Evolutionary conservation across 2,113 vertebrate genomes (phyloP).

Genomic region (Oryzias javanicus): DNA sequence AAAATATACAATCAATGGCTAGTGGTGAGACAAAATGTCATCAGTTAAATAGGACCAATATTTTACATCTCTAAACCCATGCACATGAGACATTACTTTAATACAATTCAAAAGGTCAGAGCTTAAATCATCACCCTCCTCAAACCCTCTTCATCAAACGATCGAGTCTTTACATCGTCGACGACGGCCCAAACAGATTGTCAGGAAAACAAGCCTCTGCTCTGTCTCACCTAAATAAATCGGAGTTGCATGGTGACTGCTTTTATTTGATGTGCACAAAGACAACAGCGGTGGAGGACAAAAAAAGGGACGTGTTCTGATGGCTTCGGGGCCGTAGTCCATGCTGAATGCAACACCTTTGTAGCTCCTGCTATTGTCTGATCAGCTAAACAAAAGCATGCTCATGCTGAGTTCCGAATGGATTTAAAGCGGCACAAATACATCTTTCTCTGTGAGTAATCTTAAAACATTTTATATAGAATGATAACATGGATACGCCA

Average conservation of each 20-base stretch:
- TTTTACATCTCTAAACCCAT: slow-evolving; percentile 53
- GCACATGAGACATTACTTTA: slow-evolving; percentile 46
- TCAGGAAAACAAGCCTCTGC: background rate
- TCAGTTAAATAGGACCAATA: slow-evolving; percentile 61
- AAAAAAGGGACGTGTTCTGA: background rate
- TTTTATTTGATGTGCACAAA: slow-evolving; percentile 14
- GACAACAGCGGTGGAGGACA: background rate
- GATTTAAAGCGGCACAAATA: background rate
- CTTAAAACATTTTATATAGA: background rate
- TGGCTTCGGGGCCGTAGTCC: background rate
- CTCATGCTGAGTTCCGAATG: background rate
- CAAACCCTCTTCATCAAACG: slow-evolving; percentile 4
- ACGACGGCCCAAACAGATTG: slow-evolving; percentile 40
- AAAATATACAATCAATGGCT: slow-evolving; percentile 79
- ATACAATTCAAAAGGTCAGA: slow-evolving; percentile 44
- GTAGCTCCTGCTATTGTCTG: background rate
- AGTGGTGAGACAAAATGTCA: slow-evolving; percentile 63
- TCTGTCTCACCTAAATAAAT: background rate
- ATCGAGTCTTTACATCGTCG: slow-evolving; percentile 18
- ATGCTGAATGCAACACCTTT: background rate
- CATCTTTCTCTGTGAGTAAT: background rate
- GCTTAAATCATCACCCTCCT: slow-evolving; percentile 12
- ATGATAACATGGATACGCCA: background rate
- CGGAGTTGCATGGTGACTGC: background rate
- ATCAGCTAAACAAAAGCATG: background rate